A percentile compares a stretch with the other conserved stretches of the same genome.
These are phyloP conservation scores for Buteo buteo DNA, from an alignment of 2,113 vertebrate genomes.

Conservation along the genomic window DNA sequence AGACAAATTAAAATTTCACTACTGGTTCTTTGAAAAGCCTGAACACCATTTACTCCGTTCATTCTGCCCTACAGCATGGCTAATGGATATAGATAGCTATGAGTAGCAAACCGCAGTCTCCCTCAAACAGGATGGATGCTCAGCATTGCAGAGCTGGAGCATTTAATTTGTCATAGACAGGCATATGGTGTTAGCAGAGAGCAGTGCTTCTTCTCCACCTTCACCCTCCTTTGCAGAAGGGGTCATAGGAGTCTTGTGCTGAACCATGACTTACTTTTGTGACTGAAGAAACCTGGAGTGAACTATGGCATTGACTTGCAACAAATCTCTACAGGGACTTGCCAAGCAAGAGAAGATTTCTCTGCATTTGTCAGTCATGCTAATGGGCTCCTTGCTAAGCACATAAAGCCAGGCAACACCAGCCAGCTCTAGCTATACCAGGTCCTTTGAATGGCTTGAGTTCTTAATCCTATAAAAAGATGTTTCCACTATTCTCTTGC, in stretches of 20 bases:
- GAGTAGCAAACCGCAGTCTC: neutral
- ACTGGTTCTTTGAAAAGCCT: conserved; percentile 1
- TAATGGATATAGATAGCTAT: conserved; percentile 30
- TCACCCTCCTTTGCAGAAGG: neutral
- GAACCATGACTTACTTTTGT: neutral
- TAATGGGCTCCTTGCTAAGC: neutral
- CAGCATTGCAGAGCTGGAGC: neutral
- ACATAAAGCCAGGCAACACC: neutral
- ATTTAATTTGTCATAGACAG: neutral
- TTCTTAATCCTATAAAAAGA: neutral
- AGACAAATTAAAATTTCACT: neutral
- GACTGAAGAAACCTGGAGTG: neutral
- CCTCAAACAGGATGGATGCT: neutral
- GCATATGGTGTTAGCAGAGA: neutral
- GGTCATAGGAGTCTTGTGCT: neutral
- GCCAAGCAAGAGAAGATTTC: neutral
- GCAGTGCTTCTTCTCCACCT: neutral
- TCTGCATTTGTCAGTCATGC: neutral
- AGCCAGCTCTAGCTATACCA: neutral
- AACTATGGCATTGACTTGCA: neutral
- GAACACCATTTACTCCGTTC: neutral
- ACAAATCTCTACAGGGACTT: neutral
- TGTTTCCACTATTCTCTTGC: neutral
- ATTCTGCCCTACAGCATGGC: neutral
- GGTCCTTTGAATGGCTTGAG: neutral